Evolutionary conservation across 2,888 invertebrate species (phyloP).

Genomic region (Acronicta alni): DNA sequence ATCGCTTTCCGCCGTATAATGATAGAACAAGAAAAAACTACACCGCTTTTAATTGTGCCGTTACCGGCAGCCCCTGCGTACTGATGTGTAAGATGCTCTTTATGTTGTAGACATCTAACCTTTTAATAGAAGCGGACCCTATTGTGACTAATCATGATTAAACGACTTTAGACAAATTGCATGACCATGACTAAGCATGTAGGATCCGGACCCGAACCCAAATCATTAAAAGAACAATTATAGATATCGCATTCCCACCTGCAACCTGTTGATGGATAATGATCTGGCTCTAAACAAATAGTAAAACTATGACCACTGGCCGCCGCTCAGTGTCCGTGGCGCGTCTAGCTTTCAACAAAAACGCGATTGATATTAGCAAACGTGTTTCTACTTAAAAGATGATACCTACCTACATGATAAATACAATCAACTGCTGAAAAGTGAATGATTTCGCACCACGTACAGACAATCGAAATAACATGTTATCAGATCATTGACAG

Average conservation of each 20-base stretch:
- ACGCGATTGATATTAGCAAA: constrained; percentile 60
- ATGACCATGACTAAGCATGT: constrained; percentile 88
- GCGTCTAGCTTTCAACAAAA: constrained; percentile 62
- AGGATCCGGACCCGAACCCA: constrained; percentile 80
- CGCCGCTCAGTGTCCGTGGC: constrained; percentile 59
- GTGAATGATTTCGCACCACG: constrained; percentile 35
- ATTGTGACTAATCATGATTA: constrained; percentile 90
- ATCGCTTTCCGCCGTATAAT: constrained; percentile 46
- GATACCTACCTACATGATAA: constrained; percentile 32
- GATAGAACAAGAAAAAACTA: constrained; percentile 50
- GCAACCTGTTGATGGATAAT: constrained; percentile 87
- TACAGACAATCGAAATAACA: constrained; percentile 36
- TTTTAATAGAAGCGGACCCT: constrained; percentile 84
- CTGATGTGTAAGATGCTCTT: constrained; percentile 70
- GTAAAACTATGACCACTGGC: constrained; percentile 70
- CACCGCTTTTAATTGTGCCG: constrained; percentile 51
- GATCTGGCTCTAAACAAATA: constrained; percentile 87
- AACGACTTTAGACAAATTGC: constrained; percentile 89
- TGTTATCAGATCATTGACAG: constrained; percentile 53
- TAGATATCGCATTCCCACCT: constrained; percentile 88
- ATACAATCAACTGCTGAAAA: constrained; percentile 33
- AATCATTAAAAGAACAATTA: constrained; percentile 89
- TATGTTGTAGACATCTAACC: constrained; percentile 79
- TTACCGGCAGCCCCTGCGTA: constrained; percentile 52
- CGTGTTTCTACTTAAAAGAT: constrained; percentile 20